Conservation (phyloP, 2,113 vertebrate species). For the Callocephalon fimbriatum region DNA sequence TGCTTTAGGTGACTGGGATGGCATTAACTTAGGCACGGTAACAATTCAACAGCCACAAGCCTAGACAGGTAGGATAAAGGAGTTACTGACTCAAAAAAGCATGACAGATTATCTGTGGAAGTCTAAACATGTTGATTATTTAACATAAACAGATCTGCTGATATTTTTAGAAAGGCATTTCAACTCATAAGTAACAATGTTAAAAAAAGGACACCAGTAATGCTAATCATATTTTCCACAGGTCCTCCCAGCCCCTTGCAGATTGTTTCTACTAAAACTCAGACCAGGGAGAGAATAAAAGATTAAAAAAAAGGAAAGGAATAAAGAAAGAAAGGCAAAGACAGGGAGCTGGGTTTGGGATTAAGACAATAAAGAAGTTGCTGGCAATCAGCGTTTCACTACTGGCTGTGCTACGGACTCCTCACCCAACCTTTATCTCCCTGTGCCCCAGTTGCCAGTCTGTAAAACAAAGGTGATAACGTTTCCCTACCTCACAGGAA, state of each 20-base stretch:
- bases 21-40: slow-evolving; percentile 31
- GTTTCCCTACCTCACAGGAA: slow-evolving; percentile 65
- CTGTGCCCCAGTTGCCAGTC: background rate
- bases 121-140: slow-evolving; percentile 64
- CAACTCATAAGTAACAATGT: slow-evolving; percentile 31
- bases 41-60: slow-evolving; percentile 50
- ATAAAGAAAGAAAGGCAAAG: background rate
- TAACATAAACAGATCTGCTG: slow-evolving; percentile 64
- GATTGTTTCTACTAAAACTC: background rate
- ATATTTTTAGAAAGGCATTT: slow-evolving; percentile 63
- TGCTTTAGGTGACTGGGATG: slow-evolving; percentile 51
- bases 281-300: background rate
- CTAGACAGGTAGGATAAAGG: slow-evolving; percentile 62
- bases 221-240: slow-evolving; percentile 16
- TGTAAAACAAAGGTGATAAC: background rate
- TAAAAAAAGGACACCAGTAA: slow-evolving; percentile 41
- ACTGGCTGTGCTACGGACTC: background rate
- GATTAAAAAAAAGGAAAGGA: background rate
- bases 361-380: background rate
- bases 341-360: background rate
- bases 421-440: slow-evolving; percentile 12
- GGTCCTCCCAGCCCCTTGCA: background rate
- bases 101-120: slow-evolving; percentile 55
- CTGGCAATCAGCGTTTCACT: background rate
- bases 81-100: slow-evolving; percentile 51